These are phyloP conservation scores for Thymelicus sylvestris DNA, from an alignment of 2,888 invertebrate genomes.

Conservation along the genomic window DNA sequence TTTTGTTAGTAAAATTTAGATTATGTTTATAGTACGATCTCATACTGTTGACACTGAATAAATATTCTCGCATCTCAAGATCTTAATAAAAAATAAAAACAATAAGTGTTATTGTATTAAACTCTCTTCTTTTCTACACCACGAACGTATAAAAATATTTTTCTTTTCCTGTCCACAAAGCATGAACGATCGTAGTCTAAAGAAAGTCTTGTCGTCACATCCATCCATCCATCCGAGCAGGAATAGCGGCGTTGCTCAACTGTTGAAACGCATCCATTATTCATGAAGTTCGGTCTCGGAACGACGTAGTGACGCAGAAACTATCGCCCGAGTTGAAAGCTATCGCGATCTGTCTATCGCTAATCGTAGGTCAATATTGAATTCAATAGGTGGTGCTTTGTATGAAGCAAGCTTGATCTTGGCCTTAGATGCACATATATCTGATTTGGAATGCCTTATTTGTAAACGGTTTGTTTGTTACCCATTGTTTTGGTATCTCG, in stretches of 20 bases:
- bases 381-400: background rate
- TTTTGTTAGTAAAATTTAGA: too few relatives aligned
- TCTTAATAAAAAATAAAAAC: too few relatives aligned
- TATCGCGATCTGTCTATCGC: slow-evolving; percentile 12
- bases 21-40: too few relatives aligned
- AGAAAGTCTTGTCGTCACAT: slow-evolving; percentile 20
- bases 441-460: too few relatives aligned
- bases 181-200: slow-evolving; percentile 12
- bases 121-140: background rate
- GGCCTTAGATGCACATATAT: background rate
- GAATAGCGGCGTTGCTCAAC: slow-evolving; percentile 4
- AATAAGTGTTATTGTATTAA: background rate
- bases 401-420: background rate
- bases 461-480: too few relatives aligned
- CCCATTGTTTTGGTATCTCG: background rate
- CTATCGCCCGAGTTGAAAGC: slow-evolving; percentile 8
- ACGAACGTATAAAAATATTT: background rate
- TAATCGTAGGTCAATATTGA: slow-evolving; percentile 19
- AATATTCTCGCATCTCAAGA: too few relatives aligned
- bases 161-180: slow-evolving; percentile 16
- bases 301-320: slow-evolving; percentile 19
- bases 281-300: slow-evolving; percentile 17
- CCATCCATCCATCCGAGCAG: slow-evolving; percentile 18
- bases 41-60: too few relatives aligned
- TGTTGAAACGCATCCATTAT: slow-evolving; percentile 28